Base-by-base conservation (phyloP, 2,888 invertebrate genomes). In the Platerodrilus igneus region DNA sequence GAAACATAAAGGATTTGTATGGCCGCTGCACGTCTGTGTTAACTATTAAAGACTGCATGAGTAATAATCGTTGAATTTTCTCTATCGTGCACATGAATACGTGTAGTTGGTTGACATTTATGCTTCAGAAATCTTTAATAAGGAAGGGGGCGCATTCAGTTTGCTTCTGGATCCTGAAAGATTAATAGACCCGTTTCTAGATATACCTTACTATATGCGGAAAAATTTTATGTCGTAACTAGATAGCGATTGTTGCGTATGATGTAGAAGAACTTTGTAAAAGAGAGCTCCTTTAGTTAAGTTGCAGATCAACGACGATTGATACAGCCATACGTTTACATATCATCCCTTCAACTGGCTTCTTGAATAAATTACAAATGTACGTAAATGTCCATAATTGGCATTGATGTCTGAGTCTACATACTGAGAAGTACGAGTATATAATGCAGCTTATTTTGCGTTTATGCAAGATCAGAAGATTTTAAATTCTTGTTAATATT, bases 391-490 rank as follows among this genome's bases (percentile, higher is more conserved):
- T 50, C 50, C 50, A 50, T 55, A 55, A 55, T 55, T 53, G 55
- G 50, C 53, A 50, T 50, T 41, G 44, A 48, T 43, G 48, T 50
- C 44, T 34, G 41, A 34, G 22, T 36, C 25, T 50, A 50, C 45
- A 51, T 52, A 49, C 48, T n/a, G n/a, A n/a, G n/a, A n/a, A n/a
- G 37, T 44, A 41, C 43, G 34, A 32, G 39, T 35, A 45, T 46
- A 46, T 50, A 52, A 51, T 48, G 47, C 47, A 39, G 48, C 46
- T 52, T 49, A 49, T 51, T 52, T 52, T 46, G 54, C 53, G 53
- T 54, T 54, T 51, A 53, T 52, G 50, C 48, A 52, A 55, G 53
- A 55, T 54, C 52, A 53, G 53, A 55, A 53, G 53, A 52, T 50
- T 50, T 41, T 42, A 48, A 45, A 47, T 48, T 49, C 52, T 52